These are phyloP conservation scores for Alces alces DNA, from an alignment of 2,113 vertebrate genomes.

Conservation along the genomic window DNA sequence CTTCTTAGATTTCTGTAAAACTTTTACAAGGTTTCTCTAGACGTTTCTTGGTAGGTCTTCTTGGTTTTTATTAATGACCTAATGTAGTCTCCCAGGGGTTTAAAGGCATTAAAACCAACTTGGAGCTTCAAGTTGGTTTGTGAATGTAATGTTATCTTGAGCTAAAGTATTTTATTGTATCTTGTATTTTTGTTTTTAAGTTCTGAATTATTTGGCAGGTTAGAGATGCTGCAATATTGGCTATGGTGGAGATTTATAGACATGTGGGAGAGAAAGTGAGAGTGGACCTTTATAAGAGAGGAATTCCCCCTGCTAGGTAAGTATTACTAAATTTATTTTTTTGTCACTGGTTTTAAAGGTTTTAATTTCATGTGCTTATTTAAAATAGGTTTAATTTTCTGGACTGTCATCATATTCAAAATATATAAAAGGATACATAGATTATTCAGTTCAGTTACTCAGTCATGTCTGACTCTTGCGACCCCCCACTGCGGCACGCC, in stretches of 20 bases:
- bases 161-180: slow-evolving; percentile 9
- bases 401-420: not conserved
- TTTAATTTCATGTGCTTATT: not conserved
- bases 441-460: not conserved
- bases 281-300: slow-evolving; percentile 89
- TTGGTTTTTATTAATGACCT: slow-evolving; percentile 22
- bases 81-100: not conserved
- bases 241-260: slow-evolving; percentile 93
- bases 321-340: slow-evolving; percentile 55
- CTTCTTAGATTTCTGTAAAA: slow-evolving; percentile 28
- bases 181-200: not conserved
- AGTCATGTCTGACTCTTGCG: accelerated
- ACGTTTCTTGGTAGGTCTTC: not conserved
- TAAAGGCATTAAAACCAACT: not conserved
- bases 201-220: slow-evolving; percentile 81
- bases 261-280: slow-evolving; percentile 92
- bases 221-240: slow-evolving; percentile 88
- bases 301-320: slow-evolving; percentile 91
- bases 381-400: not conserved
- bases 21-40: not conserved
- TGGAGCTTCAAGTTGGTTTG: not conserved
- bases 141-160: not conserved
- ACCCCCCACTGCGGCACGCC: not conserved
- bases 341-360: not conserved
- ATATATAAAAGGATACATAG: not conserved